These are phyloP conservation scores for Epizoanthus illoricatus DNA, from an alignment of 92 coral and sea anemone species.

Conservation along the genomic window DNA sequence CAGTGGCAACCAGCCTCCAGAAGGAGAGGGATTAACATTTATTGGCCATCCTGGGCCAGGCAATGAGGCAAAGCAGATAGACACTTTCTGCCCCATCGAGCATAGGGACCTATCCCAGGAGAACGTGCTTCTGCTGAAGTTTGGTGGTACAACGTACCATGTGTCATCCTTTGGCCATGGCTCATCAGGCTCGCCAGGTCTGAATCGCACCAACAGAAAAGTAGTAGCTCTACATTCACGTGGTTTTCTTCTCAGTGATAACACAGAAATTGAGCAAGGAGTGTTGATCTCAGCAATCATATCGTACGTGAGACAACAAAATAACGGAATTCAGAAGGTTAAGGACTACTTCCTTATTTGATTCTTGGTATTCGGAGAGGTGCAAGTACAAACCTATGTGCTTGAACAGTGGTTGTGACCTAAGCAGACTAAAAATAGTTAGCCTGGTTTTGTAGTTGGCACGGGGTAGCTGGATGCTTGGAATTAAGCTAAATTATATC, in stretches of 20 bases:
- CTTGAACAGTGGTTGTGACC: no score
- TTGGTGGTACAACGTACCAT: background rate
- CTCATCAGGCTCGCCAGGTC: conserved; percentile 7
- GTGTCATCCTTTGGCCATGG: background rate
- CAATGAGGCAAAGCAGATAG: background rate
- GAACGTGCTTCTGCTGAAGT: background rate
- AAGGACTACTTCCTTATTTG: no score
- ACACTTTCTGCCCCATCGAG: background rate
- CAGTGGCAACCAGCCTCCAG: background rate
- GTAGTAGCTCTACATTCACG: background rate
- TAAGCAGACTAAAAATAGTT: no score
- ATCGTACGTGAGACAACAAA: background rate
- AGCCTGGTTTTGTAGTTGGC: no score
- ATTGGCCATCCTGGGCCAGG: conserved; percentile 5
- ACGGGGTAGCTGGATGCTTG: no score
- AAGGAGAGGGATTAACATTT: background rate
- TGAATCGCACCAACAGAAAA: background rate
- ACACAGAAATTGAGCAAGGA: background rate
- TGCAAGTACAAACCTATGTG: no score
- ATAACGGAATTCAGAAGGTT: no score
- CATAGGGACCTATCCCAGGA: background rate
- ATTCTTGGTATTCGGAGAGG: no score
- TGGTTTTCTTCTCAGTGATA: background rate
- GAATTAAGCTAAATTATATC: no score
- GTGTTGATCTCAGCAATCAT: background rate